Base-by-base conservation (phyloP, 1,140 invertebrate genomes). In the Ctenoplectra terminalis region DNA sequence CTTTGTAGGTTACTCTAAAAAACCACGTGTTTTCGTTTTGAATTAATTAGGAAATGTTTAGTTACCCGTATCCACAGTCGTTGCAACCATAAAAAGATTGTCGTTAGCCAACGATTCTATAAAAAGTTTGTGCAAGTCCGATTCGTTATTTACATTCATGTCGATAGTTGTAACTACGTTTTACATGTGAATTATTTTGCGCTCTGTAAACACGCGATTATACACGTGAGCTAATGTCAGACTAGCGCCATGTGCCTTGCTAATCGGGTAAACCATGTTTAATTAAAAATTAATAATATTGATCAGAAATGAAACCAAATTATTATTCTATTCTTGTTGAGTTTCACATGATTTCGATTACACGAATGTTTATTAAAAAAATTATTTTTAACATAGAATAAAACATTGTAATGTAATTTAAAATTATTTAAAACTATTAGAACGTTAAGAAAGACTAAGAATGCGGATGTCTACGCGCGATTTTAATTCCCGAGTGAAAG, bases 31-130 rank as follows among this genome's bases (percentile, higher is more conserved):
- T 13, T 26, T 9, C n/a, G 13, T 20, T 64, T 48, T 17, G 26
- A n/a, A 82, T 74, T 56, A 50, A 71, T 15, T 26, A n/a, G 2
- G 23, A 13, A 20, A 50, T 2, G 9, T 50, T n/a, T 40, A 26
- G 34, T 29, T 87, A 90, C 90, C 90, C 75, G 90, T 90, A n/a
- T 87, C 89, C 8, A 91, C 82, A 0, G 90, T 91, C 0, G 87
- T 84, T 37, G 78, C 79, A 0, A 92, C 52, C 48, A 74, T 91
- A 31, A 90, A 78, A 56, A 87, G 54, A 56, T 86, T 73, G 31
- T 87, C 78, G n/a, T 87, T 77, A 11, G 26, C 9, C 46, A 63
- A 71, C 2, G 90, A 85, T 63, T 86, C 61, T 11, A 78, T 46
- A 43, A 90, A 90, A 3, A 92, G 81, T n/a, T 63, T 70, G 31